Conservation (phyloP, 2,113 vertebrate species). For the Ornithorhynchus anatinus region DNA sequence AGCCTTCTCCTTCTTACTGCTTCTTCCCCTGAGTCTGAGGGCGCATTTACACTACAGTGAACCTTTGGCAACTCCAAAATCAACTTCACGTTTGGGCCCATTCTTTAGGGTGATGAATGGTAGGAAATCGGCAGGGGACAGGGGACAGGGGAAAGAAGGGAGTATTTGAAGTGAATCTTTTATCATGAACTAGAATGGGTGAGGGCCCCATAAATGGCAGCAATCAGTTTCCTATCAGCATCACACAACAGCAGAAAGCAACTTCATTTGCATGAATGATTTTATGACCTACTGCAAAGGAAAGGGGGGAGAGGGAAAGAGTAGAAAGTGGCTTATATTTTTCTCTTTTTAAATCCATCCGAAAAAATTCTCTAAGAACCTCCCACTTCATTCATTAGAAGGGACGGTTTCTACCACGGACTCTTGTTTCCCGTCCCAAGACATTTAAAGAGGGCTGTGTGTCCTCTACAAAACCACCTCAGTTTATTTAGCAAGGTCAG, state of each 20-base stretch:
- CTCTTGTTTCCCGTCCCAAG: too few species aligned
- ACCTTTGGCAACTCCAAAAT: slow-evolving; percentile 74
- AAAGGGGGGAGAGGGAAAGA: slow-evolving; percentile 60
- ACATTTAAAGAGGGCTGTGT: too few species aligned
- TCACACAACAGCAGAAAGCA: slow-evolving; percentile 73
- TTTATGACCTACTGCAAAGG: slow-evolving; percentile 68
- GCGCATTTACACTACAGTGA: slow-evolving; percentile 60
- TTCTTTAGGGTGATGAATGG: slow-evolving; percentile 70
- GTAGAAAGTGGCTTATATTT: slow-evolving; percentile 74
- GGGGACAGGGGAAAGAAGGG: too few species aligned
- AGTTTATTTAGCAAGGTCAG: too few species aligned
- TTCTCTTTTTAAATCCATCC: slow-evolving; percentile 62
- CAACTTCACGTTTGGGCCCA: slow-evolving; percentile 73
- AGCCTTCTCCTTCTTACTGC: slow-evolving; percentile 18
- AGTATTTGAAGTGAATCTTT: slow-evolving; percentile 75
- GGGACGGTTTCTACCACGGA: too few species aligned
- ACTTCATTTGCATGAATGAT: slow-evolving; percentile 71
- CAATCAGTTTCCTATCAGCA: slow-evolving; percentile 77
- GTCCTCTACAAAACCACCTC: too few species aligned
- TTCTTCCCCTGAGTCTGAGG: slow-evolving; percentile 37
- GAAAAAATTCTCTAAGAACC: slow-evolving; percentile 51
- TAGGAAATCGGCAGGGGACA: slow-evolving; percentile 71
- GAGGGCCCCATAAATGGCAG: slow-evolving; percentile 75
- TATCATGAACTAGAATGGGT: slow-evolving; percentile 71
- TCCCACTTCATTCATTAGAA: slow-evolving; percentile 42